phyloP scores from a whole-genome alignment of 2,113 vertebrate species.

The Hippopotamus amphibius region DNA sequence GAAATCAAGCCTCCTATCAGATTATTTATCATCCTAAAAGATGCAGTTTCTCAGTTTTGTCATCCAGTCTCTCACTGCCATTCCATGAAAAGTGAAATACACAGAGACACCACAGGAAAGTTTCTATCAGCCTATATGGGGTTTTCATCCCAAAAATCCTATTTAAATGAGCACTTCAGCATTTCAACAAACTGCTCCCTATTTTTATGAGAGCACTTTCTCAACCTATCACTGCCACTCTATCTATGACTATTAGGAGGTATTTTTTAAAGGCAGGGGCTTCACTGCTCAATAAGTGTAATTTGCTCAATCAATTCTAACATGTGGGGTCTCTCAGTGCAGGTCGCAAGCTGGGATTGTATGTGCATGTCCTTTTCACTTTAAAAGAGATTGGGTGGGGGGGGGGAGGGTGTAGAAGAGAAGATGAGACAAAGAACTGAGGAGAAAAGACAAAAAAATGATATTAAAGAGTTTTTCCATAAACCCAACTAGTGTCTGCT shows the following conservation, averaged over 20 bases:
- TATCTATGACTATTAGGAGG: neutral
- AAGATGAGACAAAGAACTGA: neutral
- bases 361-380: rapidly evolving
- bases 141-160: neutral
- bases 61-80: neutral
- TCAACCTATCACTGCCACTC: neutral
- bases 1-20: neutral
- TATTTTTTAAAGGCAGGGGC: neutral
- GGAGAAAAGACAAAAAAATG: neutral
- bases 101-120: neutral
- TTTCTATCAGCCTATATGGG: neutral
- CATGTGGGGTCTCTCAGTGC: neutral
- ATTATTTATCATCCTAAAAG: neutral
- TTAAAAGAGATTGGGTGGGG: neutral
- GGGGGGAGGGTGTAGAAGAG: neutral
- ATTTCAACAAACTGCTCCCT: neutral
- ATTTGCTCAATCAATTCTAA: neutral
- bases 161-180: neutral
- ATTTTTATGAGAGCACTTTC: neutral
- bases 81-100: neutral
- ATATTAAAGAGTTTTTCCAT: neutral
- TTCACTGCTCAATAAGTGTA: neutral
- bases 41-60: neutral
- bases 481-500: neutral
- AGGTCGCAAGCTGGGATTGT: neutral